Evolutionary conservation across 2,113 vertebrate genomes (phyloP).

Genomic region (Halichoeres trimaculatus): DNA sequence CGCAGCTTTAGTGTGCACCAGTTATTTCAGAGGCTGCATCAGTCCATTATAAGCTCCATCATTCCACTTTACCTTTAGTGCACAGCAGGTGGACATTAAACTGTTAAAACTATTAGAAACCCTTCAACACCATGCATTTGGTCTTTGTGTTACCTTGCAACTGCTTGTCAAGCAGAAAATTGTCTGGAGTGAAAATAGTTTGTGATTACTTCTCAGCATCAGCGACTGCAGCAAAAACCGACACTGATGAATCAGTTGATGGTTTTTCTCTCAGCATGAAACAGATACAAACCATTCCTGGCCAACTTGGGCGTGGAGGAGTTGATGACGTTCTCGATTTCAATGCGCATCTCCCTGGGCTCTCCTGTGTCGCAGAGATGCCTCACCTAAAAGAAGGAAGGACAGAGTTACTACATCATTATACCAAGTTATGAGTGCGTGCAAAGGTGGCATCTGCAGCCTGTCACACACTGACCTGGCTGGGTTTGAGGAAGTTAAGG

Average conservation of each 20-base stretch:
- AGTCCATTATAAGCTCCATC: conserved; percentile 34
- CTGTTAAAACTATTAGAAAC: conserved; percentile 40
- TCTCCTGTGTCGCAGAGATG: conserved; percentile 93
- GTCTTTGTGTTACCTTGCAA: conserved; percentile 80
- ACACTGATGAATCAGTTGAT: conserved; percentile 5
- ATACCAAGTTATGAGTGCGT: no score
- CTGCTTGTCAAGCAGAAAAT: conserved; percentile 81
- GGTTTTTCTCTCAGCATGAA: neutral
- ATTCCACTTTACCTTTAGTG: conserved; percentile 32
- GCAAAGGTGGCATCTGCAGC: no score
- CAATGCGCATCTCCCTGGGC: conserved; percentile 87
- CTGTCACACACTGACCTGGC: conserved; percentile 85
- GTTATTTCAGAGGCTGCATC: conserved; percentile 14
- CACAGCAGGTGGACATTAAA: conserved; percentile 6
- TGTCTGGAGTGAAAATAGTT: conserved; percentile 79
- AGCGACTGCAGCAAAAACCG: conserved; percentile 41
- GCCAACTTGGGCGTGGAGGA: conserved; percentile 90
- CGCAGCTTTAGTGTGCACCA: conserved; percentile 58
- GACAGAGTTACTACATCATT: neutral
- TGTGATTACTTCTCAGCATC: conserved; percentile 61
- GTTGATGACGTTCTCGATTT: conserved; percentile 93
- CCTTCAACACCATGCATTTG: conserved; percentile 66
- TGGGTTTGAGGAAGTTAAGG: conserved; percentile 91
- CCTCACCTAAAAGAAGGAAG: conserved; percentile 83
- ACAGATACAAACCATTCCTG: conserved; percentile 87